A percentile compares a stretch with the other conserved stretches of the same genome.
These are phyloP conservation scores for Vombatus ursinus DNA, from an alignment of 2,113 vertebrate species.

Conservation along the genomic window DNA sequence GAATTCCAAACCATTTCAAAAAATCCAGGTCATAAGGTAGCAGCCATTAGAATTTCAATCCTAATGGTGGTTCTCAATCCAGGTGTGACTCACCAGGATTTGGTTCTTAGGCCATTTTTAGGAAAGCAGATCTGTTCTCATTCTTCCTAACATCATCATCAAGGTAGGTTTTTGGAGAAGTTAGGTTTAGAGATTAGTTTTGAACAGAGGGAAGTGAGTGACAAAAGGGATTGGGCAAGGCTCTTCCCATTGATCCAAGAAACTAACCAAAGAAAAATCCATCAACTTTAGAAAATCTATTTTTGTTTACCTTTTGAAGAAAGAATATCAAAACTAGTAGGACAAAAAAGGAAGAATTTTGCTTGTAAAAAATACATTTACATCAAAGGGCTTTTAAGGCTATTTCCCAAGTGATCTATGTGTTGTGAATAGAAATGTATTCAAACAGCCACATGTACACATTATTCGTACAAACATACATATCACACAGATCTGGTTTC, in stretches of 20 bases:
- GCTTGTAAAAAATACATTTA: conserved; percentile 7
- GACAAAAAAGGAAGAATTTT: conserved; percentile 36
- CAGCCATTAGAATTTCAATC: neutral
- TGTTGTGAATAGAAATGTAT: conserved; percentile 9
- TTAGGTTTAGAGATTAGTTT: neutral
- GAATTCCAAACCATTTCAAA: neutral
- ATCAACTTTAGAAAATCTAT: conserved; percentile 3
- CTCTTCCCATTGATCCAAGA: conserved; percentile 22
- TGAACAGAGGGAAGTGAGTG: neutral
- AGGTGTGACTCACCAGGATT: neutral
- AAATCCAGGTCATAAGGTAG: neutral
- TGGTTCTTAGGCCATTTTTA: conserved; percentile 35
- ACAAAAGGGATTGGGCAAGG: neutral
- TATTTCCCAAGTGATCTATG: neutral
- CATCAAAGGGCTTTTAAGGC: conserved; percentile 29
- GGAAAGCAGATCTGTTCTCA: conserved; percentile 3
- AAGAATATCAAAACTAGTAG: conserved; percentile 9
- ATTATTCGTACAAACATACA: neutral
- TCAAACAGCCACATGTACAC: neutral
- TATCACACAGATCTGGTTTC: conserved; percentile 36
- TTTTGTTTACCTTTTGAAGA: conserved; percentile 33
- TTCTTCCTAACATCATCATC: conserved; percentile 6
- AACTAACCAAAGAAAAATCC: conserved; percentile 41
- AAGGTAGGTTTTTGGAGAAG: conserved; percentile 18
- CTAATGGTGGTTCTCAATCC: neutral